A percentile compares a stretch with the other conserved stretches of the same genome.
phyloP scores from a whole-genome alignment of 2,888 invertebrate species.

The Lasioglossum pauxillum region DNA sequence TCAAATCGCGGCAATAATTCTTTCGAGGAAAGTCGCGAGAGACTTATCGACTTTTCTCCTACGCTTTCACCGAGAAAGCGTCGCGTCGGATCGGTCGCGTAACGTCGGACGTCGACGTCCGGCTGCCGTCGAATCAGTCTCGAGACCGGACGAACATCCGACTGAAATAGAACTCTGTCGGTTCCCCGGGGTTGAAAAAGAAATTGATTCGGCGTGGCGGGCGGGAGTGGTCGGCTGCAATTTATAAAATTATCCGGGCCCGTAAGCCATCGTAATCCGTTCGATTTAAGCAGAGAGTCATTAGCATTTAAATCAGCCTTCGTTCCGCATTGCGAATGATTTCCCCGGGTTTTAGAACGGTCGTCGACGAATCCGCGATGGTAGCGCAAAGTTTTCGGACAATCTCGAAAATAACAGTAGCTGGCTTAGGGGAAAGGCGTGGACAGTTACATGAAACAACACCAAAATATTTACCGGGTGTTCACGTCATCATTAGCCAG shows the following conservation, averaged over 20 bases:
- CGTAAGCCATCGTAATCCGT: slow-evolving; percentile 34
- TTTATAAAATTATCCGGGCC: slow-evolving; percentile 21
- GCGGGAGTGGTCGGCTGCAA: not conserved
- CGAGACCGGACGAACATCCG: not conserved
- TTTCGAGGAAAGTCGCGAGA: not conserved
- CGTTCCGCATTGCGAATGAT: slow-evolving; percentile 26
- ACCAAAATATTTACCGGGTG: too few species aligned
- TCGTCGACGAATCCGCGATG: not conserved
- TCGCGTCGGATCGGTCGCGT: not conserved
- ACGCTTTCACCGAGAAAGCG: not conserved
- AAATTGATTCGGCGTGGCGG: not conserved
- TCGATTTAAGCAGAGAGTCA: slow-evolving; percentile 38
- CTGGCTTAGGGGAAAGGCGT: too few species aligned
- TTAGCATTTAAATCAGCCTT: slow-evolving; percentile 49
- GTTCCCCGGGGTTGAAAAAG: not conserved
- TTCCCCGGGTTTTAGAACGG: slow-evolving; percentile 18
- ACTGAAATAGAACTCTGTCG: not conserved
- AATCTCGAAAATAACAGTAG: not conserved
- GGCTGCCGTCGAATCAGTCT: not conserved
- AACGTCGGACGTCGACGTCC: not conserved
- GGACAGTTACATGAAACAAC: too few species aligned
- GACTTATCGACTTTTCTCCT: not conserved
- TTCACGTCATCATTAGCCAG: too few species aligned
- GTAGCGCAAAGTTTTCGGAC: not conserved
- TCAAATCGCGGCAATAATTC: not conserved